Percentiles rank a stretch among this genome's conserved stretches.
Evolutionary conservation across 2,797 vertebrate genomes (phyloP).

Genomic region (Amphiprion clarkii): DNA sequence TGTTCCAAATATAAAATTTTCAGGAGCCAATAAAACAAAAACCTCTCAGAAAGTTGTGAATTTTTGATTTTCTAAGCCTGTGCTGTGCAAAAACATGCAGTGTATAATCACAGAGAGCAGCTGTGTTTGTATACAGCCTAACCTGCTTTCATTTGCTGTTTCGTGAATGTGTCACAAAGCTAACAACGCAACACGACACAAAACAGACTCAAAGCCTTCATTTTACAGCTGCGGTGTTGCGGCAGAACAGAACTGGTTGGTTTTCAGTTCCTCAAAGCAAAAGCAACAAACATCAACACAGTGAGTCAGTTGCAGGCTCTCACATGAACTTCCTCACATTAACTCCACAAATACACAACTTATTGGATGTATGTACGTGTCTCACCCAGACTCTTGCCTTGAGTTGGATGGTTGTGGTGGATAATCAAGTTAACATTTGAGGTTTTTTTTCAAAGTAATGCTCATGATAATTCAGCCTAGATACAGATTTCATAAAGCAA

Average conservation of each 20-base stretch:
- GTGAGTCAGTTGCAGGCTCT: neutral
- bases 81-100: neutral
- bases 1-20: neutral
- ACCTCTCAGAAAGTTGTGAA: no score
- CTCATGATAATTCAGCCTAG: slow-evolving; percentile 7
- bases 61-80: neutral
- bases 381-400: neutral
- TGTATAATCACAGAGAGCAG: neutral
- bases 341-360: no score
- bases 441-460: neutral
- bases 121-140: neutral
- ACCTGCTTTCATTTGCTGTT: neutral
- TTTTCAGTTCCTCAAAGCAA: neutral
- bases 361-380: neutral
- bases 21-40: no score
- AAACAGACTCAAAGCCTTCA: neutral
- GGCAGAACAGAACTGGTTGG: no score
- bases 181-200: neutral
- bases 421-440: neutral
- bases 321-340: neutral
- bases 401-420: neutral
- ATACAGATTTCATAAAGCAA: slow-evolving; percentile 32
- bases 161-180: neutral
- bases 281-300: neutral
- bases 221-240: neutral